Conservation (phyloP, 2,888 invertebrate genomes). For the Eucera pruinosa region DNA sequence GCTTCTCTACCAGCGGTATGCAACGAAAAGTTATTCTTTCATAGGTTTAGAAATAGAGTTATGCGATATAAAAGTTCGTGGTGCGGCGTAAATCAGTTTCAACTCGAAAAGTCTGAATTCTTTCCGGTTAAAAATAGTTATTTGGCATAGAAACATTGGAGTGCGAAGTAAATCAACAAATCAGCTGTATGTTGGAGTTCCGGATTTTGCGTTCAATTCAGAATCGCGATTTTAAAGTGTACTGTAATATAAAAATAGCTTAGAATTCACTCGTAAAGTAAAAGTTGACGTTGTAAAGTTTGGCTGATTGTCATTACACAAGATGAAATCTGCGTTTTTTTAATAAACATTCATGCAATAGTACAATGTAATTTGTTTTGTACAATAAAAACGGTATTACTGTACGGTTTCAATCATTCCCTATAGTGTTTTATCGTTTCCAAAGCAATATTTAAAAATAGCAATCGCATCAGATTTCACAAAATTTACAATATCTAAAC, state of each 20-base stretch:
- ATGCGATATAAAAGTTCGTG: not conserved
- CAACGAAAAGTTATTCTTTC: conserved; percentile 1
- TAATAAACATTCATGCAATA: not conserved
- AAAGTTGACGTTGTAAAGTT: not conserved
- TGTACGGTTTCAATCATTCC: not conserved
- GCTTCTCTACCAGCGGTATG: not conserved
- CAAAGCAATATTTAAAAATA: no score
- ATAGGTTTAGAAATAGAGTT: not conserved
- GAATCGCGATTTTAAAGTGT: not conserved
- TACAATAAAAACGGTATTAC: not conserved
- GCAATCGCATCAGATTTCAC: not conserved
- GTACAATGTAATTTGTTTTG: not conserved
- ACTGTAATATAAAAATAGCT: not conserved
- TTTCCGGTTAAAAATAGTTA: conserved; percentile 33
- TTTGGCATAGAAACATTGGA: conserved; percentile 6
- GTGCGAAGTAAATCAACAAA: conserved; percentile 25
- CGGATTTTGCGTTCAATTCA: conserved; percentile 12
- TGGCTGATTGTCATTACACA: not conserved
- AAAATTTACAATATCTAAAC: conserved; percentile 2
- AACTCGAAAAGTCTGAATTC: conserved; percentile 16
- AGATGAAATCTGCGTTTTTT: not conserved
- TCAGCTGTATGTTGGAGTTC: conserved; percentile 12
- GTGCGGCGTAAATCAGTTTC: conserved; percentile 12
- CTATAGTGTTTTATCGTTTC: not conserved
- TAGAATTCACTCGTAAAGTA: no score